phyloP scores from a whole-genome alignment of 92 coral and sea anemone species.

The Muricea muricata region DNA sequence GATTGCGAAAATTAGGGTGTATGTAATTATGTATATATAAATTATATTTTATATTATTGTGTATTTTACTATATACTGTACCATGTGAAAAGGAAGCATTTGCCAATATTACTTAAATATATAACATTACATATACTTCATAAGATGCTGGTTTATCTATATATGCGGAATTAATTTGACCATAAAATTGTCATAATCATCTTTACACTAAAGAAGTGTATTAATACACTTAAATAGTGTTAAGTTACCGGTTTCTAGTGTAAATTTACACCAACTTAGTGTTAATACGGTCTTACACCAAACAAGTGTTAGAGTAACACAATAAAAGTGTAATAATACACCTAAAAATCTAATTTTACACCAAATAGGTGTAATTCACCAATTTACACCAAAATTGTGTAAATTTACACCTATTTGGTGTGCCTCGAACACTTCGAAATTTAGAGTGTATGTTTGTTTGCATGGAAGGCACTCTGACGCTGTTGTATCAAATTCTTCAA shows the following conservation, averaged over 20 bases:
- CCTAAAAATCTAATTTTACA: conserved; percentile 1
- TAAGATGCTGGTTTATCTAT: neutral
- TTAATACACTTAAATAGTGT: conserved; percentile 17
- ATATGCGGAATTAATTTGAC: neutral
- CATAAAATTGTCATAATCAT: neutral
- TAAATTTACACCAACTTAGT: neutral
- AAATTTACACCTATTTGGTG: conserved; percentile 29
- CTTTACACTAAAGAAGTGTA: neutral
- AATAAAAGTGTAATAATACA: conserved; percentile 27
- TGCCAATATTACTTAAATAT: neutral
- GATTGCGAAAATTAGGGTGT: conserved; percentile 19
- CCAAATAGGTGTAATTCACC: neutral
- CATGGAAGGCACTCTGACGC: too few relatives aligned
- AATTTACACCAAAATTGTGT: conserved; percentile 39
- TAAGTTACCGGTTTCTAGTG: neutral
- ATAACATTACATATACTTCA: neutral
- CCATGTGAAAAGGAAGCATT: neutral
- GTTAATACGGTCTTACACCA: conserved; percentile 8
- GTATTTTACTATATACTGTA: neutral
- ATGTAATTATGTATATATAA: neutral
- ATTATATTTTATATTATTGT: neutral
- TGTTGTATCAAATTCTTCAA: too few relatives aligned
- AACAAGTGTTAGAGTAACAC: conserved; percentile 27
- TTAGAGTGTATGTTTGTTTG: too few relatives aligned
- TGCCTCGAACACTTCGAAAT: neutral